Evolutionary conservation across 2,797 vertebrate genomes (phyloP), one percentile per base, ranked within the genome.

Genomic region (Setipinna tenuifilis): DNA sequence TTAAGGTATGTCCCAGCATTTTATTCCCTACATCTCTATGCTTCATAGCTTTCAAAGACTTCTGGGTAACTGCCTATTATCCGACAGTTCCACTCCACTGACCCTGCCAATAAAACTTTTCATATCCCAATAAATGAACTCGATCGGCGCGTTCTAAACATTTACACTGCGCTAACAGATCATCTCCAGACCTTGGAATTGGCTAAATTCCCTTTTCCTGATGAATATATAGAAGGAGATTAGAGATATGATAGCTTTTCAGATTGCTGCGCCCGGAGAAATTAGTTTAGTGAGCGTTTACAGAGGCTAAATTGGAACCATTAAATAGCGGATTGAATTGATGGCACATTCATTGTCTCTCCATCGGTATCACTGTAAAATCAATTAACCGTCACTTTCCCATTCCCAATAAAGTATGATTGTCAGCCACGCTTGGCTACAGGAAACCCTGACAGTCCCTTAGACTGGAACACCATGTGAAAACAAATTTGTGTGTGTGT

Each of bases 321-420:
- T 99, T 99, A 99, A 99, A 99, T 98, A 99, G 98, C 97, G 98
- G 98, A 99, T 99, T 99, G 99, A 99, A 99, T 99, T 99, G 98
- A 99, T 99, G 98, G 98, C 97, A 97, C 96, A 98, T 99, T 98
- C 98, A 99, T 98, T 99, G 98, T 99, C 98, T 98, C 96, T 97
- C 97, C 98, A 99, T 98, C 97, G 97, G 97, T 98, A 98, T 97
- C 95, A 97, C 98, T 99, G 98, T 99, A 99, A 99, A 99, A 99
- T 99, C 98, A 99, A 99, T 99, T 99, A 99, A 98, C 97, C 98
- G 96, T 98, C 98, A 98, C 98, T 97, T 97, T 98, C 97, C 97
- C 97, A 97, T 98, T 98, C 98, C 97, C 97, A 97, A 96, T 97
- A 97, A 96, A 97, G 97, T 96, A 96, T 97, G 97, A 98, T 97